Evolutionary conservation across 2,797 vertebrate genomes (phyloP).

Genomic region (Chrosomus eos): DNA sequence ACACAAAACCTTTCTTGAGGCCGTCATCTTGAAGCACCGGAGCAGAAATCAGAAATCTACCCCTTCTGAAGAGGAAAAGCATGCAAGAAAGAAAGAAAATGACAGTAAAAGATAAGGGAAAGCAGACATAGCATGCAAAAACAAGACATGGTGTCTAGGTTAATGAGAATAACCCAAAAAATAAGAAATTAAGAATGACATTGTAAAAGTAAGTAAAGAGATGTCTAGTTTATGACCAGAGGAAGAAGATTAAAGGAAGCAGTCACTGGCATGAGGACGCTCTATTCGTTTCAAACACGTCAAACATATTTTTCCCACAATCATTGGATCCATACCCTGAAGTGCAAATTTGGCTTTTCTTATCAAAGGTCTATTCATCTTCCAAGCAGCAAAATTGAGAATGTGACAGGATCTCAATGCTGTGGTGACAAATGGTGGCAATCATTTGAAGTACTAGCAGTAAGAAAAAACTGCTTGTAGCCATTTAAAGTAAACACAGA

Average conservation of each 20-base stretch:
- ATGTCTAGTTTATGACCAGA: neutral
- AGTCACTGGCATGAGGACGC: neutral
- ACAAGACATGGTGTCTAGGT: neutral
- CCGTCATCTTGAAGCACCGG: slow-evolving; percentile 46
- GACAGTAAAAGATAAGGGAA: slow-evolving; percentile 4
- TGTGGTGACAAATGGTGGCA: neutral
- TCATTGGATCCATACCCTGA: slow-evolving; percentile 7
- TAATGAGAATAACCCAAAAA: neutral
- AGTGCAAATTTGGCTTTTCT: slow-evolving; percentile 26
- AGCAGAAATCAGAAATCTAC: slow-evolving; percentile 49
- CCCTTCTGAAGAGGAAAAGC: slow-evolving; percentile 50
- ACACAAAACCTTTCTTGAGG: slow-evolving; percentile 44
- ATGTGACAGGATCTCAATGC: slow-evolving; percentile 1
- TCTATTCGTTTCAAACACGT: slow-evolving; percentile 22
- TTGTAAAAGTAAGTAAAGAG: slow-evolving; percentile 11
- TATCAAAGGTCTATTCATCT: slow-evolving; percentile 8
- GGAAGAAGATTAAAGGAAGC: slow-evolving; percentile 34
- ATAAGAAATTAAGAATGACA: neutral
- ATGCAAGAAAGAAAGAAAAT: slow-evolving; percentile 35
- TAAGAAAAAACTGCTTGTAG: neutral
- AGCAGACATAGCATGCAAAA: slow-evolving; percentile 22
- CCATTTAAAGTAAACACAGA: neutral
- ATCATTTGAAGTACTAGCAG: neutral
- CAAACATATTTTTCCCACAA: neutral
- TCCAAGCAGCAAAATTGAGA: slow-evolving; percentile 9